Evolutionary conservation across 2,113 vertebrate species (phyloP).

Genomic region (Falcunculus frontatus): DNA sequence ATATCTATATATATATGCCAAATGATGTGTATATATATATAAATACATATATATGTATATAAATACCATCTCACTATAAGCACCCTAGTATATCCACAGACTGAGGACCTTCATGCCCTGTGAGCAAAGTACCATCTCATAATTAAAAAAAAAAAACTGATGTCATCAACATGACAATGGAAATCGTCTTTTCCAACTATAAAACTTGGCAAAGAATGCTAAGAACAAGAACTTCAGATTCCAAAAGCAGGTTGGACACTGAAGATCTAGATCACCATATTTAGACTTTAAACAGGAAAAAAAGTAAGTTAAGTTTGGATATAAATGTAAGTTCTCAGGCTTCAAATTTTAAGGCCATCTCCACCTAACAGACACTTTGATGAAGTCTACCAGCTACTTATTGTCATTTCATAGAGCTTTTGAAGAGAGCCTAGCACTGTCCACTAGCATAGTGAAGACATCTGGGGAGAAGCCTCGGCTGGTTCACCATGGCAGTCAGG

Average conservation of each 20-base stretch:
- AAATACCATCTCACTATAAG: background rate
- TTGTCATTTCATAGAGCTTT: background rate
- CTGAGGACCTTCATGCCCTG: background rate
- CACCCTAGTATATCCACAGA: background rate
- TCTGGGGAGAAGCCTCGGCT: background rate
- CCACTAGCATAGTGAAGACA: background rate
- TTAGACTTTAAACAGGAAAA: background rate
- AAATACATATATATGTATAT: accelerated
- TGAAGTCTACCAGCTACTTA: background rate
- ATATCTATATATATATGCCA: background rate
- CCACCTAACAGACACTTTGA: background rate
- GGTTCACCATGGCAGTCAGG: background rate
- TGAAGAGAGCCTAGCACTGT: background rate
- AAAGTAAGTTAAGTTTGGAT: background rate
- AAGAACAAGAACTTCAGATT: background rate
- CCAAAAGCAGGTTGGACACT: background rate
- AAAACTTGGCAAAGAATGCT: background rate
- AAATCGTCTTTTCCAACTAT: background rate
- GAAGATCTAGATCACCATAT: background rate
- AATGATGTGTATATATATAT: background rate
- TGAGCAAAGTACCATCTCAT: background rate
- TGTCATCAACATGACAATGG: background rate
- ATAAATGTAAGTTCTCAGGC: background rate
- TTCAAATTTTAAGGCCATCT: background rate
- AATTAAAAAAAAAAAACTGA: background rate